phyloP scores from a whole-genome alignment of 2,113 vertebrate species.

The Xyrauchen texanus region DNA sequence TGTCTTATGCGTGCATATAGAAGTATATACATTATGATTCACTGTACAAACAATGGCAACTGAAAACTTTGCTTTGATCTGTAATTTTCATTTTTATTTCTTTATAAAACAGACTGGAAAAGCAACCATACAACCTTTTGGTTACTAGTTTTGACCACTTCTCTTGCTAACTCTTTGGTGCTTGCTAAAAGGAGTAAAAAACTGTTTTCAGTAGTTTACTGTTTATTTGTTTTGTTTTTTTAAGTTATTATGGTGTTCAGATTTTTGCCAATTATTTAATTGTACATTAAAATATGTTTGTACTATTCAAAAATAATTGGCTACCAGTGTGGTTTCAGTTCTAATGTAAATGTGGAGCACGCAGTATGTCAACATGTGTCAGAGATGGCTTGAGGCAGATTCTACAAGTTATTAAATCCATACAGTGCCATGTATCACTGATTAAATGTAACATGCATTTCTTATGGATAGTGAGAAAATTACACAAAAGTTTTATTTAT shows the following conservation, averaged over 20 bases:
- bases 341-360: neutral
- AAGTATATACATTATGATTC: constrained; percentile 78
- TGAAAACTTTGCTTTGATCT: constrained; percentile 69
- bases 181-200: constrained; percentile 59
- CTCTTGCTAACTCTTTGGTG: constrained; percentile 63
- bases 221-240: constrained; percentile 1
- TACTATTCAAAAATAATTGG: constrained; percentile 72
- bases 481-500: constrained; percentile 42
- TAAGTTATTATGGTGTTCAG: constrained; percentile 77
- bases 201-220: constrained; percentile 64
- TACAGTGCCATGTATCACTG: neutral
- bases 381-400: neutral
- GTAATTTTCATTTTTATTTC: constrained; percentile 28
- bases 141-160: constrained; percentile 75
- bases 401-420: neutral
- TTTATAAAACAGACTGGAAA: constrained; percentile 70
- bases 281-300: constrained; percentile 83
- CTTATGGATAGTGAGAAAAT: neutral
- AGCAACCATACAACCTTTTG: constrained; percentile 69
- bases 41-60: constrained; percentile 80
- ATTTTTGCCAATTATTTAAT: constrained; percentile 83
- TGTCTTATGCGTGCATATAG: constrained; percentile 75
- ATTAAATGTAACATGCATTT: neutral
- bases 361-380: too few species aligned
- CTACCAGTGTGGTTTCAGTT: constrained; percentile 33